Percentiles rank a stretch among this genome's conserved stretches.
phyloP scores from a whole-genome alignment of 2,797 vertebrate species.

The Myiotriccus ornatus region DNA sequence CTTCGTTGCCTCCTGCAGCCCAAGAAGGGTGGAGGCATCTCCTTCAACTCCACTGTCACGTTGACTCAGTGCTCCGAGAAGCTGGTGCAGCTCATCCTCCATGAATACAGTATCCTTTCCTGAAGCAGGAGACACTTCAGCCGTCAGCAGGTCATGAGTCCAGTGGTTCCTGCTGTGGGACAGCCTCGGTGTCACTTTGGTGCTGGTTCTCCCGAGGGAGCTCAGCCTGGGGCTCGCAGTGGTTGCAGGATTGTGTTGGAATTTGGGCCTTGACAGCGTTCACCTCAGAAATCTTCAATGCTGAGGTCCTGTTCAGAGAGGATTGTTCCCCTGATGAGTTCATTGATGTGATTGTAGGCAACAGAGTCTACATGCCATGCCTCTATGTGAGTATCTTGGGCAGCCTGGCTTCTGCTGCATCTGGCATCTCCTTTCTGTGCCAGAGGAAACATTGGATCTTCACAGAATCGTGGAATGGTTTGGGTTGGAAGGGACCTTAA shows the following conservation, averaged over 20 bases:
- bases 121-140: not conserved
- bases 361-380: constrained; percentile 97
- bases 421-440: not conserved
- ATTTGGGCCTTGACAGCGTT: constrained; percentile 65
- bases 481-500: not conserved
- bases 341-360: constrained; percentile 96
- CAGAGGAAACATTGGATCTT: not conserved
- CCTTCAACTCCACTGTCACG: constrained; percentile 95
- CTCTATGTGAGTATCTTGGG: constrained; percentile 86
- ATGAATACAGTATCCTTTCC: constrained; percentile 98
- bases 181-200: not conserved
- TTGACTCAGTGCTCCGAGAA: constrained; percentile 97
- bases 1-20: constrained; percentile 76
- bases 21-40: constrained; percentile 97
- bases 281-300: constrained; percentile 95
- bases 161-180: not conserved
- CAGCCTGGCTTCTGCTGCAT: not conserved
- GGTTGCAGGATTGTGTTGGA: rapidly evolving
- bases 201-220: not conserved
- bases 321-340: constrained; percentile 95
- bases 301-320: constrained; percentile 95
- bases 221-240: rapidly evolving
- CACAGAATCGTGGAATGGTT: not conserved
- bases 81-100: constrained; percentile 95
- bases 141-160: not conserved